Conservation (phyloP, 1,140 invertebrate genomes). For the Cherax destructor region DNA sequence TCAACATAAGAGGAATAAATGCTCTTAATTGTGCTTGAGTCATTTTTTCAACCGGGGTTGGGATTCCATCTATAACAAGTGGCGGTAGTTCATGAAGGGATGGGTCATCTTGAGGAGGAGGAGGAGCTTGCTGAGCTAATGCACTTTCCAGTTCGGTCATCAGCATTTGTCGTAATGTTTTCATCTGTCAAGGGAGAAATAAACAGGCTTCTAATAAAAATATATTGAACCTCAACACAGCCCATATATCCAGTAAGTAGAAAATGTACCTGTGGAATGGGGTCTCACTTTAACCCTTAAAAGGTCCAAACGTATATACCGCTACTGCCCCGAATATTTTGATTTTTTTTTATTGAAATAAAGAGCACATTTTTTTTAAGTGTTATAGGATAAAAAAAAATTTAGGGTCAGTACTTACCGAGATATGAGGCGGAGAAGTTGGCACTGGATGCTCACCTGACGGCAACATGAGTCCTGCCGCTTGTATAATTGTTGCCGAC, state of each 20-base stretch:
- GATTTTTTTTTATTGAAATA: too few species aligned
- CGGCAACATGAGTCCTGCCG: too few species aligned
- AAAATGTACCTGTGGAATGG: neutral
- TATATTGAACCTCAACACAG: neutral
- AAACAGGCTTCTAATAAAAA: slow-evolving; percentile 5
- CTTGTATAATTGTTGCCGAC: too few species aligned
- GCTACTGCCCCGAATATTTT: too few species aligned
- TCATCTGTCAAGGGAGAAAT: slow-evolving; percentile 78
- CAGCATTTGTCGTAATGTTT: slow-evolving; percentile 91
- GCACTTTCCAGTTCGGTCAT: slow-evolving; percentile 96
- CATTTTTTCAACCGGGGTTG: slow-evolving; percentile 99
- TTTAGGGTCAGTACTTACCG: too few species aligned
- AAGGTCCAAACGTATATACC: too few species aligned
- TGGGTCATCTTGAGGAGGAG: slow-evolving; percentile 92
- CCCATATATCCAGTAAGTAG: neutral
- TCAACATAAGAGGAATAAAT: slow-evolving; percentile 98
- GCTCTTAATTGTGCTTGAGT: slow-evolving; percentile 97
- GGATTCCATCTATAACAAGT: slow-evolving; percentile 97
- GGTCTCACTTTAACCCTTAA: too few species aligned
- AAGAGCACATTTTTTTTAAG: too few species aligned
- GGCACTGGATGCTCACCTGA: too few species aligned
- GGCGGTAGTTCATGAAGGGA: slow-evolving; percentile 96
- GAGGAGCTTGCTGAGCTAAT: slow-evolving; percentile 94
- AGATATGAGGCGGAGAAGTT: too few species aligned
- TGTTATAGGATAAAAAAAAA: too few species aligned